Evolutionary conservation across 1,140 invertebrate species (phyloP).

Genomic region (Muscidifurax raptorellus): DNA sequence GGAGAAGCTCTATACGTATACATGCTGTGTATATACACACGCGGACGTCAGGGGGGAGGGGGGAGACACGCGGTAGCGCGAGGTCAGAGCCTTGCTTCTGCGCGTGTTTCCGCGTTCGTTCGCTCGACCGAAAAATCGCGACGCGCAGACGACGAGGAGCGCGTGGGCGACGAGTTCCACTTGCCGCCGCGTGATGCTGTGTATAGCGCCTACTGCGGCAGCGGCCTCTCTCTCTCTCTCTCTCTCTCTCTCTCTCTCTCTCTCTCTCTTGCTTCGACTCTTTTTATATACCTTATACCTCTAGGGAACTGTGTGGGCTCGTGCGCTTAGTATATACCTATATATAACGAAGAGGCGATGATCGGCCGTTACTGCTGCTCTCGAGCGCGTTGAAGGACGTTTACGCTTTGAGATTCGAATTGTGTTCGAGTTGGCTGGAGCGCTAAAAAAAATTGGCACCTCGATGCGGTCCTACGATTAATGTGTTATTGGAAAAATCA

Average conservation of each 20-base stretch:
- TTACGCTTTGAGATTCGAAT: neutral
- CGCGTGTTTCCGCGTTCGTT: neutral
- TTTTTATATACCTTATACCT: too few species aligned
- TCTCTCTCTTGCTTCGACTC: neutral
- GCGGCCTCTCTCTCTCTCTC: too few species aligned
- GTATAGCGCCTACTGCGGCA: neutral
- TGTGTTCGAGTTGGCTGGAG: too few species aligned
- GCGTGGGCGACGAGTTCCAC: conserved; percentile 49
- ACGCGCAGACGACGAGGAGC: neutral
- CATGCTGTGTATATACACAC: neutral
- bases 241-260: too few species aligned
- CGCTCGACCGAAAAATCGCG: conserved; percentile 6
- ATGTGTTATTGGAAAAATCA: too few species aligned
- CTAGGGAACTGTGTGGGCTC: neutral
- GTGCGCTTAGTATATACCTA: too few species aligned
- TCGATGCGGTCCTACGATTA: too few species aligned
- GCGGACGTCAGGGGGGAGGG: neutral
- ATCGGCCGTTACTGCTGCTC: too few species aligned
- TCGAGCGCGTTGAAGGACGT: conserved; percentile 19
- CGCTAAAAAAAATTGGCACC: too few species aligned
- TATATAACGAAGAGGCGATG: neutral
- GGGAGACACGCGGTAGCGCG: neutral
- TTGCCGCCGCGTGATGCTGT: conserved; percentile 26
- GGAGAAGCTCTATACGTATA: neutral
- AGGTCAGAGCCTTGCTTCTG: neutral